Conservation (phyloP, 2,113 vertebrate species). For the Chaenogobius annularis region DNA sequence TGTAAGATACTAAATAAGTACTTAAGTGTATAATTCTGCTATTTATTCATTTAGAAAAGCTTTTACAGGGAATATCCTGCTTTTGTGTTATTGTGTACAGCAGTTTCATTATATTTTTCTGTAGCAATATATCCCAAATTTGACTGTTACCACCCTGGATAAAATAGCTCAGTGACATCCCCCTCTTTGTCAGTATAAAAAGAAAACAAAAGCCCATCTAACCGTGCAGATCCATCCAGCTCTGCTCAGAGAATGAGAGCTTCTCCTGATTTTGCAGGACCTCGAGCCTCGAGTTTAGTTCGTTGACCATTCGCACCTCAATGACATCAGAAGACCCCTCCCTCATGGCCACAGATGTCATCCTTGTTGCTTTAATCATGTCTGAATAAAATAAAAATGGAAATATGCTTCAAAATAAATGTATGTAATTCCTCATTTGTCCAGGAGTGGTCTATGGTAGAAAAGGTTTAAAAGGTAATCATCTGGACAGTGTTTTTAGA, state of each 20-base stretch:
- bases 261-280: slow-evolving; percentile 83
- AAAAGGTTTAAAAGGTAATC: too few species aligned
- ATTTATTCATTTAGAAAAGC: too few species aligned
- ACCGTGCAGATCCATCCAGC: slow-evolving; percentile 90
- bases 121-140: too few species aligned
- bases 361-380: slow-evolving; percentile 73
- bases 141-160: not conserved
- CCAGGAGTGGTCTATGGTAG: too few species aligned
- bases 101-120: not conserved
- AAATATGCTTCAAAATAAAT: not conserved
- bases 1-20: too few species aligned
- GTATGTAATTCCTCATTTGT: too few species aligned
- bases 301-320: slow-evolving; percentile 77
- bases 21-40: too few species aligned
- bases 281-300: slow-evolving; percentile 55
- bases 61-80: too few species aligned
- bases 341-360: slow-evolving; percentile 82
- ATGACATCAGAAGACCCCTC: slow-evolving; percentile 83
- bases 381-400: not conserved
- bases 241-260: slow-evolving; percentile 84
- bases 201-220: slow-evolving; percentile 8
- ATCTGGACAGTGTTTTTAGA: too few species aligned
- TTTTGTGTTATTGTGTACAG: too few species aligned
- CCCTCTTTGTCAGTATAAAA: not conserved
- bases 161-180: not conserved